Conservation (phyloP, 2,113 vertebrate species). For the Corythoichthys haematopterus region DNA sequence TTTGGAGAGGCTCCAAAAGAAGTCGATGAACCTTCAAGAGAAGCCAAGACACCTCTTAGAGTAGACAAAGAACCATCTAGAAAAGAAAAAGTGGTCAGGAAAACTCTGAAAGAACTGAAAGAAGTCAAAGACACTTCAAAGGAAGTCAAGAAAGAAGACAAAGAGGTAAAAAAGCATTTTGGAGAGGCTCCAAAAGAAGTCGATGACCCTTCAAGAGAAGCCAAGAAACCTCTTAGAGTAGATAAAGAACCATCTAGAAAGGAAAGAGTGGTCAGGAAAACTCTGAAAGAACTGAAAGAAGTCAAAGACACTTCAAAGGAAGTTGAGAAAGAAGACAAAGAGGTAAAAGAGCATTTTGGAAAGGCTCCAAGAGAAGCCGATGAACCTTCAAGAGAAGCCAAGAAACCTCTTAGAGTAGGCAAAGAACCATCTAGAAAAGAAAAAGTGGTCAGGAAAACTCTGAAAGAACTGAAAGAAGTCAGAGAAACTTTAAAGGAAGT, state of each 20-base stretch:
- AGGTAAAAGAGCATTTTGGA: too few relatives aligned
- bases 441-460: neutral
- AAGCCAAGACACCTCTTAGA: neutral
- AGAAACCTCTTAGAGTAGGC: neutral
- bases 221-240: neutral
- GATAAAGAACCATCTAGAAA: neutral
- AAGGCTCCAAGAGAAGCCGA: too few relatives aligned
- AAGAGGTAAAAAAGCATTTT: neutral
- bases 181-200: too few relatives aligned
- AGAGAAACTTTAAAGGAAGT: too few relatives aligned
- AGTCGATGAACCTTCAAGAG: neutral
- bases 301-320: neutral
- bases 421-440: neutral
- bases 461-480: neutral
- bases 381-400: neutral
- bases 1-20: neutral
- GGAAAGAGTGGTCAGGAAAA: neutral
- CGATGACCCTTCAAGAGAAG: neutral
- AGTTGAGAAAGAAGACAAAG: neutral
- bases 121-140: neutral
- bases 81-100: neutral
- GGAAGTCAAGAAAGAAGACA: slow-evolving; percentile 1
- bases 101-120: neutral
- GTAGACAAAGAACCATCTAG: neutral
- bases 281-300: neutral